Evolutionary conservation across 2,888 invertebrate genomes (phyloP), one percentile per base, ranked within the genome.

Genomic region (Tuta absoluta): DNA sequence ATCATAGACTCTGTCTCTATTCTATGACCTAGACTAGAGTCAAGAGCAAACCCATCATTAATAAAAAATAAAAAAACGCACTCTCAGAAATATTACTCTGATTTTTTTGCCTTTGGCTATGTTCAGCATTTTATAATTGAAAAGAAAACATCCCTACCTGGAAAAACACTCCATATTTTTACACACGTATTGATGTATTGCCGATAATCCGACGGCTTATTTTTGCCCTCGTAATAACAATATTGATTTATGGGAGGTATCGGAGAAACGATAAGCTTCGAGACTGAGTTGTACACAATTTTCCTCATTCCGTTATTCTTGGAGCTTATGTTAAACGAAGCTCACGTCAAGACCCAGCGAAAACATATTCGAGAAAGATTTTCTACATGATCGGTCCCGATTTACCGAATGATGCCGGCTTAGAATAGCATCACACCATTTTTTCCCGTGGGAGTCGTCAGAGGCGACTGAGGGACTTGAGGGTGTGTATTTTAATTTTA

Each of bases 191-290:
- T n/a, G 45, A 45, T n/a, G 45, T 45, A 45, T 45, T 45, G 8
- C 14, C 45, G 45, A n/a, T 45, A 45, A 45, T 45, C 45, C 45
- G 45, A n/a, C n/a, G 45, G n/a, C 45, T 45, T 45, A 45, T 45
- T 45, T 45, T 45, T 45, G 45, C 45, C n/a, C 45, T 45, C 45
- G 45, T 45, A 45, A 45, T n/a, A 45, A 45, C n/a, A n/a, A 41
- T 45, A 45, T 45, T 45, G 45, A 45, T 45, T 45, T 45, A 45
- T 45, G n/a, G 45, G 17, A 45, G 17, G n/a, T 45, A 45, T 45
- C n/a, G 45, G 11, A 10, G 17, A 4, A 45, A 17, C 45, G 45
- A 45, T 45, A 45, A 45, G 45, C 45, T n/a, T 45, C 45, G n/a
- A 17, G 45, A n/a, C 45, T 45, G 41, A 33, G 33, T 45, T 45